Evolutionary conservation across 92 coral and sea anemone species (phyloP).

Genomic region (Epizoanthus illoricatus): DNA sequence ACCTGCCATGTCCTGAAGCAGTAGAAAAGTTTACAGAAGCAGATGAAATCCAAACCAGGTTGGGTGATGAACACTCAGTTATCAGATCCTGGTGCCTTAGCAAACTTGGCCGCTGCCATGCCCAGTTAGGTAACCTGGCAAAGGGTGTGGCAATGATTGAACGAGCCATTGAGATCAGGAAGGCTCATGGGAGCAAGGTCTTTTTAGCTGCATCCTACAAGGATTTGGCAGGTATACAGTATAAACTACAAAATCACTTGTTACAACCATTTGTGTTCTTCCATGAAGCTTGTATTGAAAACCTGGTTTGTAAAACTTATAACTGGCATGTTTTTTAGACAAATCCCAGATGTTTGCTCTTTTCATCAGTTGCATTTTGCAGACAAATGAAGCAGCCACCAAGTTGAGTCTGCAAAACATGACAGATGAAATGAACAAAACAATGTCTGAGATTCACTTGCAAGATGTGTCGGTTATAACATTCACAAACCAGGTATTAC

Average conservation of each 20-base stretch:
- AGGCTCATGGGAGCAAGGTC: slow-evolving; percentile 56
- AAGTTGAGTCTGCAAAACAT: too few species aligned
- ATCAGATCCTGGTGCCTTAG: slow-evolving; percentile 79
- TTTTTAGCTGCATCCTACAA: slow-evolving; percentile 78
- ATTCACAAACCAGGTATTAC: too few species aligned
- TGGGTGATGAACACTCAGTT: slow-evolving; percentile 69
- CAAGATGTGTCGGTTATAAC: too few species aligned
- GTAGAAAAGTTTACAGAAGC: slow-evolving; percentile 87
- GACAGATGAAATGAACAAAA: too few species aligned
- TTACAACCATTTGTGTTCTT: background rate
- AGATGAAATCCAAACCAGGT: slow-evolving; percentile 59
- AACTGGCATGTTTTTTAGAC: too few species aligned
- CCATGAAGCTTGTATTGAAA: too few species aligned
- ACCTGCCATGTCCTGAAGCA: slow-evolving; percentile 91
- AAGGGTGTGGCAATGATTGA: slow-evolving; percentile 63
- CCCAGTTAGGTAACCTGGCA: slow-evolving; percentile 67
- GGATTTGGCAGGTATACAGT: slow-evolving; percentile 81
- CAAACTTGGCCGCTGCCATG: slow-evolving; percentile 86
- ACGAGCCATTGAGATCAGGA: slow-evolving; percentile 71
- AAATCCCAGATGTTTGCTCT: too few species aligned
- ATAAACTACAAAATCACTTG: background rate
- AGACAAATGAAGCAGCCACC: too few species aligned
- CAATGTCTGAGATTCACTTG: too few species aligned
- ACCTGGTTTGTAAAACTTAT: too few species aligned
- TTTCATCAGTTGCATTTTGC: too few species aligned